Percentiles rank a stretch among this genome's conserved stretches.
These are phyloP conservation scores for Astyanax mexicanus DNA, from an alignment of 2,797 vertebrate species.

Conservation along the genomic window DNA sequence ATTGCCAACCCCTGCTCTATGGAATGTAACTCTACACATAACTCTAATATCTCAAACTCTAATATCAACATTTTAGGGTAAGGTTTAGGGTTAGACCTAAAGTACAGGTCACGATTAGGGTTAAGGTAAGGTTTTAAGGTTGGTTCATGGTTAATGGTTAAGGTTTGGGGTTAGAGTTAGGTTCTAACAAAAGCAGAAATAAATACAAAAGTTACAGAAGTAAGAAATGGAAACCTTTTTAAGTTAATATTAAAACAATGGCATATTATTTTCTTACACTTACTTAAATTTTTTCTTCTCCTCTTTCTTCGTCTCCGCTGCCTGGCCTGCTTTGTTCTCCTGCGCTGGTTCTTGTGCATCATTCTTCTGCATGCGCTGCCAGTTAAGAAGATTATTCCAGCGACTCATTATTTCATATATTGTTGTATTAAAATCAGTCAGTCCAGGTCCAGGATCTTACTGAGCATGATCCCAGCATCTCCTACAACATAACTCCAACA, in stretches of 20 bases:
- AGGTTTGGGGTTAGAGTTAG: too few relatives aligned
- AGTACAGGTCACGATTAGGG: too few relatives aligned
- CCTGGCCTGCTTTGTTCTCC: constrained; percentile 58
- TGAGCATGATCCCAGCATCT: not conserved
- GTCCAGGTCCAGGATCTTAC: not conserved
- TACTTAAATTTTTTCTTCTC: constrained; percentile 70
- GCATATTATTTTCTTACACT: constrained; percentile 57
- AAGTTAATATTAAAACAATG: not conserved
- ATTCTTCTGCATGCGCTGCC: constrained; percentile 65
- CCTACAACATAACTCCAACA: not conserved
- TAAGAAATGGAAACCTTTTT: not conserved
- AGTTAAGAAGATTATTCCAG: constrained; percentile 70
- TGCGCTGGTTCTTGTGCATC: constrained; percentile 37
- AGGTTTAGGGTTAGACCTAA: too few relatives aligned
- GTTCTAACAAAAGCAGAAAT: too few relatives aligned
- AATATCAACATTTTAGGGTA: too few relatives aligned
- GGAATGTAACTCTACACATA: too few relatives aligned
- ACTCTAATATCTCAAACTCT: too few relatives aligned
- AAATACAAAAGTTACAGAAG: not conserved
- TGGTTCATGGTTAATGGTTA: too few relatives aligned
- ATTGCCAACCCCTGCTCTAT: too few relatives aligned
- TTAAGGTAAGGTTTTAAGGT: too few relatives aligned
- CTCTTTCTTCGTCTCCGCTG: constrained; percentile 42
- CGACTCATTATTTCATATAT: constrained; percentile 57
- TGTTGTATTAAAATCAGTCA: not conserved